Evolutionary conservation across 2,113 vertebrate genomes (phyloP), one percentile per base, ranked within the genome.

Genomic region (Pachycephala philippinensis): DNA sequence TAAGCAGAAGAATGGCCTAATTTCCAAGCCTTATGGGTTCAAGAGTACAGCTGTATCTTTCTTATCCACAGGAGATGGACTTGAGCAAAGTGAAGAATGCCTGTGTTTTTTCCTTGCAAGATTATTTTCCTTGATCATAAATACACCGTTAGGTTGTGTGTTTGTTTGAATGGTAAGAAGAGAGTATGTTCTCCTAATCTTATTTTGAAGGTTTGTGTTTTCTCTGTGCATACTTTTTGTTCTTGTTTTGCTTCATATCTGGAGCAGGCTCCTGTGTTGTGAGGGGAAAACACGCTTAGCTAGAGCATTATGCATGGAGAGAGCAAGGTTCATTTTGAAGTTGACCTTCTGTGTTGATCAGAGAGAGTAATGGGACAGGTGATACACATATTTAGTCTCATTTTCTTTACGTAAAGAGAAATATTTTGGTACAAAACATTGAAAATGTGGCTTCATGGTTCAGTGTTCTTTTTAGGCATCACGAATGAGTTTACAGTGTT

Each of bases 1-100:
- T 95, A 79, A 97, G 97, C 90, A 95, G 85, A 81, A 92, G 76
- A 94, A 90, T 95, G 93, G 94, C 96, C 94, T 97, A 89, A 40
- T 95, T 97, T 97, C 90, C 71, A 80, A 93, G 63, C 84, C 52
- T 96, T 95, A 39, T 10, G 91, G 92, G 96, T 97, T 94, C 94
- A 95, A 96, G 92, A 96, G 84, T 80, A 84, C 90, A 93, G 89
- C 76, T 95, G 75, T 50, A 84, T 94, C 88, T 92, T n/a, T 90
- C 89, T 89, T 92, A 91, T 56, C 79, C 89, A 81, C 75, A 44
- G 60, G 91, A 93, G 84, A 84, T 85, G 77, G 70, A 68, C 65
- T 86, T 75, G 57, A 93, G 80, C 44, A n/a, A 87, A 81, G 45
- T 84, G 61, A 68, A 75, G 85, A 94, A 87, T 60, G 89, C 45